Evolutionary conservation across 30 jellyfish, hydroid and myxozoan species (phyloP).

Genomic region (Cassiopea andromeda): DNA sequence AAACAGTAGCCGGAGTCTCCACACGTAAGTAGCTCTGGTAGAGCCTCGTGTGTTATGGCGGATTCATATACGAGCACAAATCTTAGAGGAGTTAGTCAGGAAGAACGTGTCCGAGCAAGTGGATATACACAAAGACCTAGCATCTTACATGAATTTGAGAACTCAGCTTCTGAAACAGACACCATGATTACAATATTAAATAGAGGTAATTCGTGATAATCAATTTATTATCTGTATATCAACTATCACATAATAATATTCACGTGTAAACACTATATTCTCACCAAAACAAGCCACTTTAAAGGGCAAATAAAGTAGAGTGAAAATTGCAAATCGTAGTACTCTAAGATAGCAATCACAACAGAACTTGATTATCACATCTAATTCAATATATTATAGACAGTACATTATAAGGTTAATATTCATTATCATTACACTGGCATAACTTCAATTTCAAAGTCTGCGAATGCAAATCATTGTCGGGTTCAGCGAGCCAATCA

Average conservation of each 20-base stretch:
- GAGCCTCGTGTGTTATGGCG: slow-evolving; percentile 78
- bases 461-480: neutral
- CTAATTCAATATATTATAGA: neutral
- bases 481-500: slow-evolving; percentile 34
- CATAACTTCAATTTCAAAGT: neutral
- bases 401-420: neutral
- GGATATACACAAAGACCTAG: slow-evolving; percentile 64
- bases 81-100: slow-evolving; percentile 61
- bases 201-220: slow-evolving; percentile 72
- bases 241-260: slow-evolving; percentile 8
- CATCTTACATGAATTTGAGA: slow-evolving; percentile 76
- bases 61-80: slow-evolving; percentile 48
- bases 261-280: slow-evolving; percentile 19
- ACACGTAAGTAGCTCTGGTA: slow-evolving; percentile 31
- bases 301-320: neutral
- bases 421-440: neutral
- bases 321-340: neutral
- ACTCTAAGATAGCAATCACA: neutral
- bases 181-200: slow-evolving; percentile 73
- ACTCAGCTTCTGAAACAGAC: slow-evolving; percentile 78
- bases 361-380: neutral
- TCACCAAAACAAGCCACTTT: slow-evolving; percentile 20
- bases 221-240: slow-evolving; percentile 42
- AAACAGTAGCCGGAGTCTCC: slow-evolving; percentile 61
- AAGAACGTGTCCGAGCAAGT: slow-evolving; percentile 60